Evolutionary conservation across 2,888 invertebrate species (phyloP).

Genomic region (Athrips mouffetella): DNA sequence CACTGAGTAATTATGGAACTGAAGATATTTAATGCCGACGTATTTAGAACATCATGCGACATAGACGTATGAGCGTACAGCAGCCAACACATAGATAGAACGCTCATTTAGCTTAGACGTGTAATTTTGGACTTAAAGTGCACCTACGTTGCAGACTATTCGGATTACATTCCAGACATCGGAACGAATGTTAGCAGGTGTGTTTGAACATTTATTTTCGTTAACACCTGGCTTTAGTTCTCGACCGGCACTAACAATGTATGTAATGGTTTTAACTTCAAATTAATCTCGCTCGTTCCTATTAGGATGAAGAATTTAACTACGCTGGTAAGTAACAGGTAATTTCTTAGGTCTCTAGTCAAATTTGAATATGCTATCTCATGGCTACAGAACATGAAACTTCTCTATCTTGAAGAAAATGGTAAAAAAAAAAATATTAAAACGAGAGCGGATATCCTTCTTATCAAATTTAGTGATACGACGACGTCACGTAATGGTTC

Average conservation of each 20-base stretch:
- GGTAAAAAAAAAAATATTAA: too few species aligned
- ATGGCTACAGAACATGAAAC: too few species aligned
- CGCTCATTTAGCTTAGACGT: neutral
- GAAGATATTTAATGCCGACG: constrained; percentile 37
- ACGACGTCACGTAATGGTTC: too few species aligned
- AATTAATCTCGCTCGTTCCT: too few species aligned
- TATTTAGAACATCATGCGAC: constrained; percentile 34
- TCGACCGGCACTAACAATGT: constrained; percentile 11
- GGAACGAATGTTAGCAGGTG: constrained; percentile 41
- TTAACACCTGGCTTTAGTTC: constrained; percentile 37
- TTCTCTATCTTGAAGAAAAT: too few species aligned
- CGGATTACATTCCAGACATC: constrained; percentile 20
- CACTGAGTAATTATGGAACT: constrained; percentile 35
- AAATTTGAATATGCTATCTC: too few species aligned
- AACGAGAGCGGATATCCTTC: too few species aligned
- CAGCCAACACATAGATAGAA: neutral
- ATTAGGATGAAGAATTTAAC: neutral
- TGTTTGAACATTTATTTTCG: constrained; percentile 37
- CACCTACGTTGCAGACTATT: constrained; percentile 9
- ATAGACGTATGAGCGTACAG: constrained; percentile 26
- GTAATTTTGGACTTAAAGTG: constrained; percentile 2
- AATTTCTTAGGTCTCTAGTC: too few species aligned
- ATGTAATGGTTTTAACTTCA: neutral
- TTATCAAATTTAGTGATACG: too few species aligned
- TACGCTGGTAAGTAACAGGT: too few species aligned